Evolutionary conservation across 2,888 invertebrate genomes (phyloP).

Genomic region (Helleia helle): DNA sequence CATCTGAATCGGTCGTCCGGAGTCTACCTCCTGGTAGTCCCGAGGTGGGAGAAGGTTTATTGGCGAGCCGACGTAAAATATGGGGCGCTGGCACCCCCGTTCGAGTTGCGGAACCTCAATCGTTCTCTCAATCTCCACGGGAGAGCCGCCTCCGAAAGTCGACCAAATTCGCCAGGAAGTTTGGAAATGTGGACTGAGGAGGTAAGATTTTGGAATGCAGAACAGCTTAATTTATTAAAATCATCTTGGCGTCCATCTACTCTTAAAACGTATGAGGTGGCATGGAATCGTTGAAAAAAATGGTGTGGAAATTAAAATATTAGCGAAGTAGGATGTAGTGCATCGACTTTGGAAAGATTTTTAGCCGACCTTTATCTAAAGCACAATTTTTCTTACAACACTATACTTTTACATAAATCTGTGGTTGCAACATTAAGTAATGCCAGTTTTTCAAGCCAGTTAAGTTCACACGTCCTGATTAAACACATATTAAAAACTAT

Average conservation of each 20-base stretch:
- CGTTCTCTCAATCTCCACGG: constrained; percentile 13
- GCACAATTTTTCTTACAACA: constrained; percentile 18
- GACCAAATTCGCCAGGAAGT: constrained; percentile 16
- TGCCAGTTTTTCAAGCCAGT: constrained; percentile 2
- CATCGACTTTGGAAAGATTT: too few relatives aligned
- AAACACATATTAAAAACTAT: constrained; percentile 17
- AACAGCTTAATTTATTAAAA: constrained; percentile 5
- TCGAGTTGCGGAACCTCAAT: constrained; percentile 12
- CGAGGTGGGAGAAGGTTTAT: too few relatives aligned
- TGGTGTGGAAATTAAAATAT: constrained; percentile 9
- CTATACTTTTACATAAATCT: constrained; percentile 20
- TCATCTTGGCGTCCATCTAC: constrained; percentile 13
- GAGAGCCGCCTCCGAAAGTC: constrained; percentile 12
- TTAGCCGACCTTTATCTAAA: too few relatives aligned
- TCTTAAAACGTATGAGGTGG: constrained; percentile 11
- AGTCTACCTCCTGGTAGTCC: too few relatives aligned
- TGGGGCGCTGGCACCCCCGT: constrained; percentile 15
- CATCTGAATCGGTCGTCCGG: too few relatives aligned
- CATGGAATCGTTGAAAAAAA: constrained; percentile 11
- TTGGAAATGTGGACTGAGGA: constrained; percentile 19
- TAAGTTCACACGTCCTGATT: constrained; percentile 15
- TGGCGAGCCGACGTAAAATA: constrained; percentile 13
- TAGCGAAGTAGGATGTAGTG: too few relatives aligned
- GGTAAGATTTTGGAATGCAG: not conserved
- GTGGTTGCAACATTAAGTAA: constrained; percentile 18